Conservation (phyloP, 2,797 vertebrate genomes). For the Oophaga sylvatica region DNA sequence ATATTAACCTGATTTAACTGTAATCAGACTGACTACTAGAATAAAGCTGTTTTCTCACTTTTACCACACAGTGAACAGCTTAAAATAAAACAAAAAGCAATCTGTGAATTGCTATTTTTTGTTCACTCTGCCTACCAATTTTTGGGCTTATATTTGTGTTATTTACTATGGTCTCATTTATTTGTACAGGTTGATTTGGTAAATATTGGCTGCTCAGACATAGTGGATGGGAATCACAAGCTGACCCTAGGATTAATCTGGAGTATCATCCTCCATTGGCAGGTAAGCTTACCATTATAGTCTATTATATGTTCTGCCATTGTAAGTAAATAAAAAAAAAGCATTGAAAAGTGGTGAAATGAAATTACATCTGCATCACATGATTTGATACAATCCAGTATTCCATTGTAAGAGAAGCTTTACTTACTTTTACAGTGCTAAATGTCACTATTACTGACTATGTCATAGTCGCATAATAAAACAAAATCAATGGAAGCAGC, state of each 20-base stretch:
- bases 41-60: too few species aligned
- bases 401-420: neutral
- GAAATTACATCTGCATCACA: neutral
- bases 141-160: neutral
- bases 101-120: too few species aligned
- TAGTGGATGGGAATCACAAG: slow-evolving; percentile 99
- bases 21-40: too few species aligned
- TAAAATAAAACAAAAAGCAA: too few species aligned
- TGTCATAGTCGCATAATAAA: neutral
- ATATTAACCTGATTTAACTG: too few species aligned
- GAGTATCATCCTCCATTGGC: slow-evolving; percentile 99
- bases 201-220: slow-evolving; percentile 95
- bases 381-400: neutral
- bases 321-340: neutral
- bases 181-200: slow-evolving; percentile 89
- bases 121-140: neutral
- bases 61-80: too few species aligned
- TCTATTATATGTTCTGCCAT: neutral
- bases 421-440: neutral
- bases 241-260: slow-evolving; percentile 97
- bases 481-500: neutral
- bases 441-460: neutral
- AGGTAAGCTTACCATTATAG: slow-evolving; percentile 76
- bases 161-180: neutral
- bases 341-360: neutral